Evolutionary conservation across 2,113 vertebrate species (phyloP).

Genomic region (Bucco capensis): DNA sequence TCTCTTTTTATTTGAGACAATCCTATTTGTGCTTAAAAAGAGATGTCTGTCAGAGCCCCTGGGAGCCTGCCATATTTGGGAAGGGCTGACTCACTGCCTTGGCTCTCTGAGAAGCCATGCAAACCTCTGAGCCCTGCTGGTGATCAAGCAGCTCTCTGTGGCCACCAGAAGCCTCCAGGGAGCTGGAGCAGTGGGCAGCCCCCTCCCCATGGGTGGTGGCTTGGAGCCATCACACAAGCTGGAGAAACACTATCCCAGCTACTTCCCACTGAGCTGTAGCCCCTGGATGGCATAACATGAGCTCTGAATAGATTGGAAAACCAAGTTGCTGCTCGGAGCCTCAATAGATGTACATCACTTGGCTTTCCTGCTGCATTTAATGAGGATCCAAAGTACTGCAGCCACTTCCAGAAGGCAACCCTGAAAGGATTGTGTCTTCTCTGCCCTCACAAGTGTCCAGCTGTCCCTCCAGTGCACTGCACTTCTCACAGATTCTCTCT

Average conservation of each 20-base stretch:
- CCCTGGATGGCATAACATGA: not conserved
- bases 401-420: conserved; percentile 43
- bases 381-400: conserved; percentile 49
- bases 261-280: not conserved
- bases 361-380: conserved; percentile 61
- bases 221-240: not conserved
- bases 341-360: conserved; percentile 13
- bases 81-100: not conserved
- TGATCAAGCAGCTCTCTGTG: not conserved
- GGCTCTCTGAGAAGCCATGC: accelerated
- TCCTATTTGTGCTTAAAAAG: not conserved
- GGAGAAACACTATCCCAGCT: not conserved
- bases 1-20: not conserved
- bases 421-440: conserved; percentile 16
- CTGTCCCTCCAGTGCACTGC: not conserved
- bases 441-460: not conserved
- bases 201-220: not conserved
- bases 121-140: not conserved
- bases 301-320: conserved; percentile 48
- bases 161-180: accelerated
- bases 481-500: not conserved
- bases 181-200: not conserved
- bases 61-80: accelerated
- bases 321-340: conserved; percentile 58
- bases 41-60: not conserved